Evolutionary conservation across 1,140 invertebrate species (phyloP).

Genomic region (Protaetia brevitarsis): DNA sequence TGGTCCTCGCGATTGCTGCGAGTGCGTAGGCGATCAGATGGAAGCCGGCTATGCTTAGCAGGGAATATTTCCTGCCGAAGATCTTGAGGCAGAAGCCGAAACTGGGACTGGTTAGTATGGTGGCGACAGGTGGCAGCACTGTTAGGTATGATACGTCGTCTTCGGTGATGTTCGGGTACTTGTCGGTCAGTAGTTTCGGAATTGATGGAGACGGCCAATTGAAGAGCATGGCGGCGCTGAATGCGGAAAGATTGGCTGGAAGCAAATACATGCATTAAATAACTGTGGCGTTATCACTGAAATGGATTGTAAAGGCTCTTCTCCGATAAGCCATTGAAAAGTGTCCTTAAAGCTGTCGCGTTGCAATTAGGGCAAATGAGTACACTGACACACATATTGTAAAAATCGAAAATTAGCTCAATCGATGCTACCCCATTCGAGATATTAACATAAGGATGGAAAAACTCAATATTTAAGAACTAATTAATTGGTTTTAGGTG

Average conservation of each 20-base stretch:
- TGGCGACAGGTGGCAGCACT: slow-evolving; percentile 27
- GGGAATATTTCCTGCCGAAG: slow-evolving; percentile 37
- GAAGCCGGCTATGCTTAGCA: slow-evolving; percentile 27
- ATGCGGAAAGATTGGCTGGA: neutral
- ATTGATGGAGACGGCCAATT: slow-evolving; percentile 25
- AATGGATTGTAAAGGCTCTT: no score
- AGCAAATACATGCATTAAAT: neutral
- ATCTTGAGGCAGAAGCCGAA: slow-evolving; percentile 25
- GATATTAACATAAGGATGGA: no score
- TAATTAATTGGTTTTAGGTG: no score
- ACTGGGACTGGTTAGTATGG: slow-evolving; percentile 26
- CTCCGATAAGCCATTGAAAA: no score
- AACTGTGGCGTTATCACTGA: no score
- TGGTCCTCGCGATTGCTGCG: slow-evolving; percentile 23
- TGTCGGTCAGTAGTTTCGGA: slow-evolving; percentile 12
- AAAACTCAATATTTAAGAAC: no score
- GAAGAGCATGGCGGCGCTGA: neutral
- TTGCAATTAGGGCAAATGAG: no score
- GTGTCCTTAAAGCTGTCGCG: no score
- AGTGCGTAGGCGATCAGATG: slow-evolving; percentile 26
- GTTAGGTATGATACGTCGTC: slow-evolving; percentile 29
- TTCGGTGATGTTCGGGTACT: slow-evolving; percentile 22
- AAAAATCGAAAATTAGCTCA: no score
- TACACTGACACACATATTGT: no score
- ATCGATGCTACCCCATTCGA: no score